Evolutionary conservation across 2,888 invertebrate species (phyloP), one percentile per base, ranked within the genome.

Genomic region (Coleophora flavipennella): DNA sequence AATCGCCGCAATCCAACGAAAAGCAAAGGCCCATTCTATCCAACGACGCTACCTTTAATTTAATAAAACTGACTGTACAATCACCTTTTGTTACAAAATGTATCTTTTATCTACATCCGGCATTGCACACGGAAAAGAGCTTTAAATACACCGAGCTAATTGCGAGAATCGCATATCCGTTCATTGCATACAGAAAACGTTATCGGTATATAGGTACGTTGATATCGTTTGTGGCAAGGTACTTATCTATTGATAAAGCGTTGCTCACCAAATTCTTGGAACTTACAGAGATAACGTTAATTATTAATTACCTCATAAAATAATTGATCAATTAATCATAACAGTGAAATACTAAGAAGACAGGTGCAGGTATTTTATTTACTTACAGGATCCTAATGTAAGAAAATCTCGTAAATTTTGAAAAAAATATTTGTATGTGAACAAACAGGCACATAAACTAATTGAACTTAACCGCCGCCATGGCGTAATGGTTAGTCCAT

Each of bases 1-100:
- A 76, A 31, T 83, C 83, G 13, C 77, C 83, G 48, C 73, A 74
- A 45, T 83, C 83, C 33, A 81, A 53, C 25, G 83, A 84, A 20
- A 83, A 50, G 50, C 83, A 84, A 52, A 84, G 49, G 45, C 83
- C 83, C 83, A 83, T 83, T 53, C 44, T 49, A 41, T 51, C 51
- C 51, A 50, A 7, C 9, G 9, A 4, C 11, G 29, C 10, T 29
- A 11, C 29, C 38, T 34, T 38, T n/a, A 38, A 37, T 8, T 31
- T 25, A 38, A 38, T 27, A 26, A 38, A 9, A 34, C 4, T 34
- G 14, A 38, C 8, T 13, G 3, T 33, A 25, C 12, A 11, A 8
- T 34, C 26, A 34, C 34, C 10, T 20, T 7, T 26, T 26, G 25
- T 12, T 26, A 7, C 12, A 26, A 26, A 34, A 9, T 12, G 11